Evolutionary conservation across 2,113 vertebrate genomes (phyloP).

Genomic region (Pycnonotus jocosus): DNA sequence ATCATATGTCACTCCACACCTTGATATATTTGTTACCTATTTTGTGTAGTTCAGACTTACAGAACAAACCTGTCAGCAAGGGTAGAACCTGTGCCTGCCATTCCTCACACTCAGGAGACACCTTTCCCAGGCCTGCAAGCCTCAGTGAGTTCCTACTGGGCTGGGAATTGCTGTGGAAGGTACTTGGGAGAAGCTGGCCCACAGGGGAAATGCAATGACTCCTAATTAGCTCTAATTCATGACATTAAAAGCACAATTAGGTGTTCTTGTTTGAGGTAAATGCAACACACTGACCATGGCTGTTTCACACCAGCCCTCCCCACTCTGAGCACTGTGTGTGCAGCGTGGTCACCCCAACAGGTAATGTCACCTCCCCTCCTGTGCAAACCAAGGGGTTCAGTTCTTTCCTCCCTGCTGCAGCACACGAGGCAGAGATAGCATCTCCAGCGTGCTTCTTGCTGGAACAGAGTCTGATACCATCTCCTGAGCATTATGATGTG

Average conservation of each 20-base stretch:
- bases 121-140: background rate
- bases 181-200: background rate
- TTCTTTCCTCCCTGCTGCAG: background rate
- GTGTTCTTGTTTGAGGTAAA: background rate
- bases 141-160: background rate
- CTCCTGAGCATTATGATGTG: background rate
- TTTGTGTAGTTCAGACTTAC: background rate
- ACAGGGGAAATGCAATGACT: background rate
- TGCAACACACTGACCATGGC: background rate
- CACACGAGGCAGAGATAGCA: background rate
- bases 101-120: background rate
- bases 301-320: background rate
- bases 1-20: constrained; percentile 4
- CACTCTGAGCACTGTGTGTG: background rate
- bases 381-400: fast-evolving
- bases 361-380: background rate
- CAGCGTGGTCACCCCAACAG: background rate
- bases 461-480: background rate
- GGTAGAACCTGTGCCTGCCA: background rate
- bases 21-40: background rate
- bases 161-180: background rate
- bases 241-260: background rate
- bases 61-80: background rate
- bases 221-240: constrained; percentile 35
- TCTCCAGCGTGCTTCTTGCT: background rate